Evolutionary conservation across 2,113 vertebrate genomes (phyloP), one percentile per base, ranked within the genome.

Genomic region (Phaethon lepturus): DNA sequence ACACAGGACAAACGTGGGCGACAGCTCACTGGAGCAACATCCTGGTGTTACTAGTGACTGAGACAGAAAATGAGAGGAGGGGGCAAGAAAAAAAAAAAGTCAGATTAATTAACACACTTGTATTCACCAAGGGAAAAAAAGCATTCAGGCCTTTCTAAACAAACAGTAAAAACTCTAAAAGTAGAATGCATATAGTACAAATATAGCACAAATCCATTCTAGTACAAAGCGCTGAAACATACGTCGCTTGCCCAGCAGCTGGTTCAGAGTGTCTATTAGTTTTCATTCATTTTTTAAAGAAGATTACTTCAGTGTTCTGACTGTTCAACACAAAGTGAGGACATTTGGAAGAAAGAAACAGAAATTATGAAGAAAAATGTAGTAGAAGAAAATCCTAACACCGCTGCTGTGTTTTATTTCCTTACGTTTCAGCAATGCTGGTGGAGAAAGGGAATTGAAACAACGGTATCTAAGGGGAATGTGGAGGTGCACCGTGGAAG

Each of bases 401-500:
- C 42, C 67, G 42, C 38, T 68, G 29, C 45, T 60, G 13, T 40
- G 25, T 20, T 81, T 85, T 59, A 58, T 53, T 86, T 62, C 20
- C 47, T 77, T 53, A 17, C 58, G 16, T 35, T 80, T 82, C 71
- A 74, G 42, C 33, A 31, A 8, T 16, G 15, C 7, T 42, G 24
- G 33, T 31, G 31, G 35, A 24, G 40, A 75, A 44, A 73, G 25
- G 15, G 58, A 86, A n/a, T 1, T 17, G 20, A 63, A 94, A 35
- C 11, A 35, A 31, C 0, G 1, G 9, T 19, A 22, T 58, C 28
- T 2, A n/a, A 66, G 16, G 23, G 8, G 17, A 75, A 29, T 2
- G 16, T 26, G 47, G 60, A 53, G 35, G 10, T 66, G 4, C 52
- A 17, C 11, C 8, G 12, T 28, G 33, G 68, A 68, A 58, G 8